These are phyloP conservation scores for Oscheius sp. DNA, from an alignment of 2,888 invertebrate genomes.

Conservation along the genomic window DNA sequence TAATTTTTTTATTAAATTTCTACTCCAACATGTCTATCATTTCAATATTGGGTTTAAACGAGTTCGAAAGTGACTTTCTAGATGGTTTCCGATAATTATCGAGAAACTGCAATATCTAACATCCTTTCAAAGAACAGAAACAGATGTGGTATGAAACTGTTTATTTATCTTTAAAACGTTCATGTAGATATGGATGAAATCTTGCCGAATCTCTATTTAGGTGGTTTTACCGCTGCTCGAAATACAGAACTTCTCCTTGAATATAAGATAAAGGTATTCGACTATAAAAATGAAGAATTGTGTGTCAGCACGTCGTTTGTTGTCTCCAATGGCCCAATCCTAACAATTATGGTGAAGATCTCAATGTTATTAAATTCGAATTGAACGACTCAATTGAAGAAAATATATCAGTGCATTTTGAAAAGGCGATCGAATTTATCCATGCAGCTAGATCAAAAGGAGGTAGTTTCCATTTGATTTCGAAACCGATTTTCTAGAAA, in stretches of 20 bases:
- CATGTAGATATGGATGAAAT: constrained; percentile 38
- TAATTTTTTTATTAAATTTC: too few relatives aligned
- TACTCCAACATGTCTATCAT: too few relatives aligned
- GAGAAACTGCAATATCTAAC: not conserved
- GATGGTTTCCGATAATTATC: not conserved
- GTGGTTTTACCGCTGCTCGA: constrained; percentile 34
- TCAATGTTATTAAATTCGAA: constrained; percentile 28
- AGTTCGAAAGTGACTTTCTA: not conserved
- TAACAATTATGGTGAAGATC: constrained; percentile 1
- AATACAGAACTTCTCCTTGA: constrained; percentile 30
- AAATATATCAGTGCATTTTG: constrained; percentile 44
- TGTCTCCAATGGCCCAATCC: constrained; percentile 27
- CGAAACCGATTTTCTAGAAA: constrained; percentile 49
- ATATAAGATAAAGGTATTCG: not conserved
- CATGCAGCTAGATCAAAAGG: constrained; percentile 43
- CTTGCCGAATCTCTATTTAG: constrained; percentile 38
- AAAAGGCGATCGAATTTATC: constrained; percentile 49
- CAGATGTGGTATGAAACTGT: not conserved
- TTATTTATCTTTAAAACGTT: too few relatives aligned
- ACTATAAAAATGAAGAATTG: not conserved
- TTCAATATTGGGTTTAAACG: not conserved
- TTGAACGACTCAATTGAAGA: constrained; percentile 30
- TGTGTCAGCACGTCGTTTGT: constrained; percentile 32
- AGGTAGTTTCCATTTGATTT: too few relatives aligned
- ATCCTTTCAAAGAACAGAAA: not conserved